A percentile compares a stretch with the other conserved stretches of the same genome.
These are phyloP conservation scores for Aradophagus sp. DNA, from an alignment of 1,140 invertebrate genomes.

Conservation along the genomic window DNA sequence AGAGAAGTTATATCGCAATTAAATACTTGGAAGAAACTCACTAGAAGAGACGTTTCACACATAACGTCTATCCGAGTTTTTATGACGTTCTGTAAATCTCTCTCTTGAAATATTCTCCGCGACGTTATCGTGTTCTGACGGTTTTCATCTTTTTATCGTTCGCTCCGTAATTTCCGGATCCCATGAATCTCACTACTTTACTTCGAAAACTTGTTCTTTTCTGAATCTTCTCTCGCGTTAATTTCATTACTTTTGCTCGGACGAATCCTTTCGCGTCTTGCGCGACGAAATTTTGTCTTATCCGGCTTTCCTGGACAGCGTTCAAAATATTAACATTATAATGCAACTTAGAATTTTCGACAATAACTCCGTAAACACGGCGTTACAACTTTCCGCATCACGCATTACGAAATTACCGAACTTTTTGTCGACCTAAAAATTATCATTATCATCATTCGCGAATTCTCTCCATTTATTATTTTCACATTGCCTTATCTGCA, in stretches of 20 bases:
- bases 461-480: no score
- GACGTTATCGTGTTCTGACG: slow-evolving; percentile 51
- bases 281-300: slow-evolving; percentile 32
- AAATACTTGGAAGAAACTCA: slow-evolving; percentile 37
- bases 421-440: no score
- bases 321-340: slow-evolving; percentile 48
- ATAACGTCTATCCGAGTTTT: slow-evolving; percentile 41
- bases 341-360: slow-evolving; percentile 15
- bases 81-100: slow-evolving; percentile 44
- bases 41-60: slow-evolving; percentile 35
- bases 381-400: no score
- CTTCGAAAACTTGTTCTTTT: slow-evolving; percentile 52
- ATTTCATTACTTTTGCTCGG: slow-evolving; percentile 56
- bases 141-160: slow-evolving; percentile 58
- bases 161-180: slow-evolving; percentile 57
- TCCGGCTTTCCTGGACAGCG: slow-evolving; percentile 29
- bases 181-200: slow-evolving; percentile 48
- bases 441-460: no score
- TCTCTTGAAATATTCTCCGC: slow-evolving; percentile 53
- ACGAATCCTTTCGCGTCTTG: slow-evolving; percentile 42
- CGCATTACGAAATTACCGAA: no score
- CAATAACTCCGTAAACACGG: slow-evolving; percentile 2
- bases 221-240: slow-evolving; percentile 49
- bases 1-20: slow-evolving; percentile 35
- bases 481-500: no score